These are phyloP conservation scores for Poicephalus gulielmi DNA, from an alignment of 2,113 vertebrate genomes.

Conservation along the genomic window DNA sequence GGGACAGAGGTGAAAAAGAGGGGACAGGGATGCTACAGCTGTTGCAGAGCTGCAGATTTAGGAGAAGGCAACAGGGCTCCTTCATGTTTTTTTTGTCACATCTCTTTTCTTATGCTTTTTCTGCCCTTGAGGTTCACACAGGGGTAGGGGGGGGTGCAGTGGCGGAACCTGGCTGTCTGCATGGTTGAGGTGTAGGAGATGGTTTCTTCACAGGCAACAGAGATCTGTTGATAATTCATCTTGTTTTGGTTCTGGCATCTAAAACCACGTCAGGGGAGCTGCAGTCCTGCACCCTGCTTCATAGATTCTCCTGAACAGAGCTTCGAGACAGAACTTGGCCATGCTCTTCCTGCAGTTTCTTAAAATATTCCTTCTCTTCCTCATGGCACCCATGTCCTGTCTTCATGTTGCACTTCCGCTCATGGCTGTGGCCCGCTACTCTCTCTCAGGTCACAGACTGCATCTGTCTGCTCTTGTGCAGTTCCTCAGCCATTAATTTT, in stretches of 20 bases:
- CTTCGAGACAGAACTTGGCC: neutral
- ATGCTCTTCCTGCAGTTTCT: neutral
- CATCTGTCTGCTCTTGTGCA: neutral
- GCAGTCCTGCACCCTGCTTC: neutral
- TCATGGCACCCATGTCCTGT: neutral
- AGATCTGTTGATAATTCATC: neutral
- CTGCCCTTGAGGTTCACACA: accelerated
- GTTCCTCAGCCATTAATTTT: neutral
- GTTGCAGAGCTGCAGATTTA: neutral
- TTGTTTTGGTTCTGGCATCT: neutral
- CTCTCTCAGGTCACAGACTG: neutral
- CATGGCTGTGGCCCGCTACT: neutral
- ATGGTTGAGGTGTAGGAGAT: neutral
- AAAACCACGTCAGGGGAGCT: neutral
- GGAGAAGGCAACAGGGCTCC: neutral
- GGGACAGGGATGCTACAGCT: neutral
- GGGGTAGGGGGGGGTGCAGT: neutral
- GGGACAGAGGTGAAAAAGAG: neutral
- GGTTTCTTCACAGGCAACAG: neutral
- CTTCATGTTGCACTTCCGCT: neutral
- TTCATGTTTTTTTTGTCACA: neutral
- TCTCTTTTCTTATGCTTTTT: neutral
- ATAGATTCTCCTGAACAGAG: neutral
- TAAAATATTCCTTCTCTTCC: neutral
- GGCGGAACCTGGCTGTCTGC: neutral